Base-by-base conservation (phyloP, 2,888 invertebrate genomes). In the Parelbella ahira region DNA sequence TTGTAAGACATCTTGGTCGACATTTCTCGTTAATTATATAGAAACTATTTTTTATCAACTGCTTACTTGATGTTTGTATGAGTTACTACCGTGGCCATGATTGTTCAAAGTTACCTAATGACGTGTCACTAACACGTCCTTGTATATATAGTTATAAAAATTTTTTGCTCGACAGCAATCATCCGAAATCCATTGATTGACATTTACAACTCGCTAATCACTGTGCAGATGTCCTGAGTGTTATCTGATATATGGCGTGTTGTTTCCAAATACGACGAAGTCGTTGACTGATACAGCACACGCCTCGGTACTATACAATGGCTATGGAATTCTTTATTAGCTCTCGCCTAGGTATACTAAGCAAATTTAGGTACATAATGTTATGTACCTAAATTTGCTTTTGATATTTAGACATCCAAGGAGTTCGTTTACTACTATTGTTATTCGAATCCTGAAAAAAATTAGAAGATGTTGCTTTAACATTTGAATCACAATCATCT, bases 11-110 rank as follows among this genome's bases (percentile, higher is more conserved):
- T 76, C 68, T 68, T 59, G 67, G 69, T 74, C 65, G 60, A 56
- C 63, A 73, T 73, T 79, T 74, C 68, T 70, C 53, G 72, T 78
- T 82, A 83, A 84, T 82, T 83, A 79, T 66, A 68, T 61, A 62
- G 58, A 60, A 66, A 67, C 58, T 52, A 63, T 76, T 77, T 75
- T 75, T 73, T 62, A 43, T 44, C 39, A 43, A 44, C 49, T 49
- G 53, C 42, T 49, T 48, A 54, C 51, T n/a, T 55, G 50, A 55
- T 60, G 48, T 56, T 61, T 57, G 49, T 52, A 44, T 33, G 43
- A 24, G 45, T 29, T 32, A 53, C 53, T 53, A 45, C 58, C 37
- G 58, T 56, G 67, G 63, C 72, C 71, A 74, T 76, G 70, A 68
- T 62, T 63, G 45, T 49, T 62, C 53, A 37, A 42, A 52, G 52